Evolutionary conservation across 2,888 invertebrate genomes (phyloP).

Genomic region (Alloscopus bannaensis): DNA sequence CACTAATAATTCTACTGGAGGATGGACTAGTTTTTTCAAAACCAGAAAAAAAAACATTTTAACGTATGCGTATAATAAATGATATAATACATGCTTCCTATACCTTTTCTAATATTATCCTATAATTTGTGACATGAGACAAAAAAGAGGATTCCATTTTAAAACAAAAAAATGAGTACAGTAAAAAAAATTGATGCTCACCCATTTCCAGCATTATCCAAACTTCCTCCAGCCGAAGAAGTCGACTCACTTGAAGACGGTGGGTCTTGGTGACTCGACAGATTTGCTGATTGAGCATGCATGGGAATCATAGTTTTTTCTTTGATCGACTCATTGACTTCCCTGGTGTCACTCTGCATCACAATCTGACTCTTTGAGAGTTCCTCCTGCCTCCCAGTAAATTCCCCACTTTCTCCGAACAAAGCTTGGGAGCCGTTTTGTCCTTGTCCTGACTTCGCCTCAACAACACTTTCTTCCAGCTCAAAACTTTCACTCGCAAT

Average conservation of each 20-base stretch:
- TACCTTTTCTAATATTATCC: no score
- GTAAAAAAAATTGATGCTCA: constrained; percentile 18
- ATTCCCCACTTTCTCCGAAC: constrained; percentile 5
- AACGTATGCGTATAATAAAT: no score
- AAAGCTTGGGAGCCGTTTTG: constrained; percentile 1
- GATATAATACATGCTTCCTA: no score
- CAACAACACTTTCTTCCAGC: background rate
- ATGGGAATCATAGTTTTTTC: constrained; percentile 33
- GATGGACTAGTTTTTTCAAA: no score
- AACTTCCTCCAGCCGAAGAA: constrained; percentile 21
- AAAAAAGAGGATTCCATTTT: background rate
- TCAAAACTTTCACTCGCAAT: background rate
- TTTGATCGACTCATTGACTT: constrained; percentile 28
- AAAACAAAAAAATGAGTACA: no score
- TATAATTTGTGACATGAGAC: no score
- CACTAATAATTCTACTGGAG: no score
- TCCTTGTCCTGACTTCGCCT: constrained; percentile 25
- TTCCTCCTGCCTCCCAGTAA: background rate
- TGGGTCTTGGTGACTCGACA: constrained; percentile 52
- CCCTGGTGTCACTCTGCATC: constrained; percentile 6
- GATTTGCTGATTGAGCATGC: constrained; percentile 54
- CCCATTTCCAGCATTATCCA: constrained; percentile 23
- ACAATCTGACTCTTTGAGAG: constrained; percentile 21
- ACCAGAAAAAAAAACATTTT: no score
- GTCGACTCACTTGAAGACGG: constrained; percentile 43